A percentile compares a stretch with the other conserved stretches of the same genome.
Evolutionary conservation across 2,888 invertebrate species (phyloP).

Genomic region (Dolichopus griseipennis): DNA sequence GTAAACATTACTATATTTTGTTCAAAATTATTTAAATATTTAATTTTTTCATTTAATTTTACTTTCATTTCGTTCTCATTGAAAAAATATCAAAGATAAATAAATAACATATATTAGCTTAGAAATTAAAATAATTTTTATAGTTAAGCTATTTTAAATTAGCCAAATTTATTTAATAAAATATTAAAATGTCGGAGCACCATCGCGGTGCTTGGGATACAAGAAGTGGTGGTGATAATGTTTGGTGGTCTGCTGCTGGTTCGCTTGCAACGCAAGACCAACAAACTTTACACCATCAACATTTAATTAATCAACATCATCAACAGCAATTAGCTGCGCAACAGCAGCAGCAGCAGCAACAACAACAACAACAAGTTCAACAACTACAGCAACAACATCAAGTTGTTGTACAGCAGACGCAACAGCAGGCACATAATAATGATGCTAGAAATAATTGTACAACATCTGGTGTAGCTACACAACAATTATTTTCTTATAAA

Average conservation of each 20-base stretch:
- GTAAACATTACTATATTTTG: background rate
- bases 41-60: no score
- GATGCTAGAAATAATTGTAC: constrained; percentile 50
- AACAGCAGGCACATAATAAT: constrained; percentile 44
- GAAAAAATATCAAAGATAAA: no score
- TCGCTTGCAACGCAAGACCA: constrained; percentile 46
- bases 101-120: background rate
- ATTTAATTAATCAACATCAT: constrained; percentile 48
- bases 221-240: constrained; percentile 47
- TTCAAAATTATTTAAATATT: no score
- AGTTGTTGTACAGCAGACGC: constrained; percentile 45
- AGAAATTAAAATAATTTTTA: background rate
- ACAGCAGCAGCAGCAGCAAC: constrained; percentile 44
- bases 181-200: constrained; percentile 52
- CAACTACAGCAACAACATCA: constrained; percentile 44
- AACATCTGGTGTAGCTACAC: constrained; percentile 51
- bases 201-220: constrained; percentile 57
- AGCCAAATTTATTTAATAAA: background rate
- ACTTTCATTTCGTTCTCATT: no score
- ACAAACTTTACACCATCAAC: constrained; percentile 45
- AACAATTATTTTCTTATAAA: constrained; percentile 76
- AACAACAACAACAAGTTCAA: constrained; percentile 38
- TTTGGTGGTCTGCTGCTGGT: constrained; percentile 49
- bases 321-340: constrained; percentile 47
- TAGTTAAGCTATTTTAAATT: background rate